These are phyloP conservation scores for Apamea sordens DNA, from an alignment of 2,888 invertebrate genomes.

Conservation along the genomic window DNA sequence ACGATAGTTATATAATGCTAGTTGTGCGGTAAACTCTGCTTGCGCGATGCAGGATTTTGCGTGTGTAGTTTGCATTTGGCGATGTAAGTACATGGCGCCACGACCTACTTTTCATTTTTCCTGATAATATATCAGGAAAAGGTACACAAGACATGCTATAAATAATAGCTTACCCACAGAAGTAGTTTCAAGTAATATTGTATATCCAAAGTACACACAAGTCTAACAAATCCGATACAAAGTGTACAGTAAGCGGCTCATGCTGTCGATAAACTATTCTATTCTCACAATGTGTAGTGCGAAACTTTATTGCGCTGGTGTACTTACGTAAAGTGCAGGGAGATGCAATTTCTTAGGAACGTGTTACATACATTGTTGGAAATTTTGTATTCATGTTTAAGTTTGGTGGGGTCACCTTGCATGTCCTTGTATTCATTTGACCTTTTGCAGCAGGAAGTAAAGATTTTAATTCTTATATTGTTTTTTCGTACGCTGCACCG, in stretches of 20 bases:
- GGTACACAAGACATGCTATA: not conserved
- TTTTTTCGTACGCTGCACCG: not conserved
- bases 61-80: not conserved
- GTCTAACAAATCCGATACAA: constrained; percentile 55
- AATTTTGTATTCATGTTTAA: constrained; percentile 31
- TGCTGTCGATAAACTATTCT: constrained; percentile 64
- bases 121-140: not conserved
- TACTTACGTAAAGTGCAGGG: constrained; percentile 58
- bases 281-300: constrained; percentile 57
- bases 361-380: constrained; percentile 45
- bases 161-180: not conserved
- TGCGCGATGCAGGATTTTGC: not conserved
- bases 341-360: constrained; percentile 56
- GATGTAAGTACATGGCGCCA: not conserved
- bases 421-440: not conserved
- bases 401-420: constrained; percentile 28
- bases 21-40: not conserved
- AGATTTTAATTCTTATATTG: not conserved
- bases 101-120: not conserved
- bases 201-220: constrained; percentile 23
- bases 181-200: constrained; percentile 9
- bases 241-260: constrained; percentile 64
- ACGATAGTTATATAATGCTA: not conserved
- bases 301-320: constrained; percentile 61
- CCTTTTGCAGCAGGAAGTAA: not conserved